Base-by-base conservation (phyloP, 2,888 invertebrate genomes). In the Drosophila austrosaltans region DNA sequence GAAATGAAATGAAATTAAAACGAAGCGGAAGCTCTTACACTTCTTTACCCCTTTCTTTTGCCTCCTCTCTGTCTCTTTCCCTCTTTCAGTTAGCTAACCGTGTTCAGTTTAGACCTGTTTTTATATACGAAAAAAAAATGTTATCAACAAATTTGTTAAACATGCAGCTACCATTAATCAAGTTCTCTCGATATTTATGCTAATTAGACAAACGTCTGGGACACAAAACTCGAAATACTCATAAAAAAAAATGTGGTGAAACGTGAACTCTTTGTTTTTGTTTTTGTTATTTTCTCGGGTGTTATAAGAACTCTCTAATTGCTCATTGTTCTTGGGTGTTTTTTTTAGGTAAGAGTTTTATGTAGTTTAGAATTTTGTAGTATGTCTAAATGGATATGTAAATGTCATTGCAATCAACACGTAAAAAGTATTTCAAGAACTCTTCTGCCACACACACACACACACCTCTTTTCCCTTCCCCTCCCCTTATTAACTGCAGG, bases 191-290 rank as follows among this genome's bases (percentile, higher is more conserved):
- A 60, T 67, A 66, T 78, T 75, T 87, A 89, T 88, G 87, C 68
- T 82, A 82, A 82, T 82, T 87, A 72, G 87, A 63, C 65, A 65
- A 42, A 36, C 20, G 44, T 48, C 44, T 48, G 10, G 8, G 44
- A 44, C 16, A 20, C 16, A 20, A 42, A 48, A 48, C 48, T 48
- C 22, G 48, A 48, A 48, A 48, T 25, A 48, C 48, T 48, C 48
- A 48, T 82, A 82, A 82, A 89, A 84, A 63, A 60, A 62, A 44
- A 53, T 63, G 69, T 48, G 22, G 44, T 25, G 65, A 87, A 78
- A 79, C 88, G 86, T 87, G 88, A 89, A 82, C 75, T 72, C 64
- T 68, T 73, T 48, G 4, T 22, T 53, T 61, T 32, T 68, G 57
- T 53, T 62, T 44, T 53, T 75, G 56, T 54, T 60, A 32, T 63